Base-by-base conservation (phyloP, 2,797 vertebrate species). In the Urocyon cinereoargenteus region DNA sequence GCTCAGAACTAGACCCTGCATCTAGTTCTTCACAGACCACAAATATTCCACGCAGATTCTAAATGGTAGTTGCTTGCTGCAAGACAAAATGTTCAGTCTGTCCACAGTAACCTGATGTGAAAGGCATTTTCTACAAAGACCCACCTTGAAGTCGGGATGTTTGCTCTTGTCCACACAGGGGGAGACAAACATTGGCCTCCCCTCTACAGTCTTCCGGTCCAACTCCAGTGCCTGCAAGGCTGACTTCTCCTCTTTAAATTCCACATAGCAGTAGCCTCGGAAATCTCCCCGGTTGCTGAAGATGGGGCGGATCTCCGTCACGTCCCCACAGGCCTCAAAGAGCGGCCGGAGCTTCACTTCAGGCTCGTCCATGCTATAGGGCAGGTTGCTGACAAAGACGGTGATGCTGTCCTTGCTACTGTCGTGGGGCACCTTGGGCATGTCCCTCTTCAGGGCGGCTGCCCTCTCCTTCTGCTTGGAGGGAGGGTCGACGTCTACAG, bases 161-260 rank as follows among this genome's bases (percentile, higher is more conserved):
- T 99, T 99, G 99, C 98, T 99, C 98, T 99, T 99, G 98, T 99
- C 99, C 6, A 99, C 99, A 91, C 99, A 99, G 0, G 99, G 99
- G 1, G 99, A 99, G 19, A 99, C 99, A 92, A 99, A 99, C 99
- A 99, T 99, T 0, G 99, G 99, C 96, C 99, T 99, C 24, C 99
- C 99, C 9, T 99, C 99, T 79, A 99, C 98, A 0, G 98, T 98
- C 61, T 96, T 98, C 22, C 99, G 99, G 97, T 99, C 99, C 97
- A 99, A 89, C 96, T 98, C 98, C 92, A 99, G 98, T 1, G 99
- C 99, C 77, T 99, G 99, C 0, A 97, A 21, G 2, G 99, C 99
- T 0, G 99, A 98, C 57, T 98, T 98, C 15, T 98, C 98, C 0
- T 99, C 99, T 92, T 98, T 98, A 95, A 99, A 99, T 97, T 99